Evolutionary conservation across 2,797 vertebrate genomes (phyloP), one percentile per base, ranked within the genome.

Genomic region (Streptopelia turtur): DNA sequence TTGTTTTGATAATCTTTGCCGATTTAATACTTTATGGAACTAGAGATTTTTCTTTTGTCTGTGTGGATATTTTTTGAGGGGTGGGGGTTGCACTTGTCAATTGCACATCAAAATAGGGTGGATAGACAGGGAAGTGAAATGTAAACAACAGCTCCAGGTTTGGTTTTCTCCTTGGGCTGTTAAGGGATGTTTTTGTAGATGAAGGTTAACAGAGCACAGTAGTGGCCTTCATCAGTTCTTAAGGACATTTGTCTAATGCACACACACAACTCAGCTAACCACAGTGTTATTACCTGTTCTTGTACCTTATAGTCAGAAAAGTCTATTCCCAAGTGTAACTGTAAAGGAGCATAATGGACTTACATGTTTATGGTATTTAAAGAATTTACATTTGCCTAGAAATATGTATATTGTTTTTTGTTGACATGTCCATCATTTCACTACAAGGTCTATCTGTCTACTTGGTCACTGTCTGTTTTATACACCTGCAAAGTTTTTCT

Each of bases 91-190:
- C 22, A 60, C 60, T 94, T 97, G 93, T 97, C 95, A 97, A 83
- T 96, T 94, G 56, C 12, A 68, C 52, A 89, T 96, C 95, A 96
- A 89, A 96, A 94, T 68, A 89, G 75, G 80, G 75, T 79, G 57
- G 71, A 83, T 82, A 84, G 74, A 76, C 68, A 93, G 69, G 70
- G 59, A 91, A 96, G 4, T 59, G 55, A 94, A 95, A 94, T 94
- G 93, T 93, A 97, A 97, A 97, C 90, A 97, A 96, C 90, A 93
- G 88, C 95, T 97, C 81, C 90, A 97, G 96, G 91, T 96, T 96
- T 96, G 75, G 93, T 97, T 94, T 88, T 92, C 61, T 92, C 81
- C 69, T 95, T 94, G 45, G 55, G 88, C 45, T 83, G 37, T 96
- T 89, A 37, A 37, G 86, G 60, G 37, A 71, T 94, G 78, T 95